phyloP scores from a whole-genome alignment of 2,888 invertebrate genomes.

The Macroteleia sp. region DNA sequence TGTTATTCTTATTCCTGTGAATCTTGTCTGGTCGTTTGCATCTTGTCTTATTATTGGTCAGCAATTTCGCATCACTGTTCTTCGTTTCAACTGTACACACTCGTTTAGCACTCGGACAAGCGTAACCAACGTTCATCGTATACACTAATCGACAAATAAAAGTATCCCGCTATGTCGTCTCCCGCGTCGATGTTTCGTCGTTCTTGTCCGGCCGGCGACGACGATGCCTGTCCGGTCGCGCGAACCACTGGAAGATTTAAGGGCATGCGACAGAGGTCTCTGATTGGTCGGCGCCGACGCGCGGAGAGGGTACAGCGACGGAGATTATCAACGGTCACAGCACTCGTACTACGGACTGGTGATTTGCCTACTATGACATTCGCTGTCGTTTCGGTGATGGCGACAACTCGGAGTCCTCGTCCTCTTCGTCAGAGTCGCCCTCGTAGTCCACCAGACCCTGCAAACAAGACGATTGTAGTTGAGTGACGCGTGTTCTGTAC shows the following conservation, averaged over 20 bases:
- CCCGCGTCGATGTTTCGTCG: constrained; percentile 33
- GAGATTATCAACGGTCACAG: constrained; percentile 74
- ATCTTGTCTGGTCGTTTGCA: background rate
- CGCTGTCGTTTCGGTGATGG: constrained; percentile 90
- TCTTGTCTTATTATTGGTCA: constrained; percentile 39
- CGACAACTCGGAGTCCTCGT: constrained; percentile 88
- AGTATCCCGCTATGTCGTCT: constrained; percentile 55
- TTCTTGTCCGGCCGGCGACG: constrained; percentile 23
- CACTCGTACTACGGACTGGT: constrained; percentile 75
- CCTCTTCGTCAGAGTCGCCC: constrained; percentile 98
- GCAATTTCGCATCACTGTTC: constrained; percentile 58
- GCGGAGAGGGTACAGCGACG: constrained; percentile 66
- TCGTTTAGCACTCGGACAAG: constrained; percentile 75
- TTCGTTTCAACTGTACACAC: constrained; percentile 75
- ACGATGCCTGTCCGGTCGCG: background rate
- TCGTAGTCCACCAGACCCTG: constrained; percentile 99
- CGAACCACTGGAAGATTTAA: constrained; percentile 37
- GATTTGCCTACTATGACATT: constrained; percentile 88
- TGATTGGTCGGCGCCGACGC: constrained; percentile 37
- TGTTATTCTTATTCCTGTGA: constrained; percentile 10
- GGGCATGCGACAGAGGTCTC: constrained; percentile 22
- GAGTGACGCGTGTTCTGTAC: too few relatives aligned
- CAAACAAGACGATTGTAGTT: too few relatives aligned
- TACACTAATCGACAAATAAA: constrained; percentile 65
- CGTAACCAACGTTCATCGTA: constrained; percentile 75